Evolutionary conservation across 2,113 vertebrate species (phyloP), one percentile per base, ranked within the genome.

Genomic region (Oxygymnocypris stewartii): DNA sequence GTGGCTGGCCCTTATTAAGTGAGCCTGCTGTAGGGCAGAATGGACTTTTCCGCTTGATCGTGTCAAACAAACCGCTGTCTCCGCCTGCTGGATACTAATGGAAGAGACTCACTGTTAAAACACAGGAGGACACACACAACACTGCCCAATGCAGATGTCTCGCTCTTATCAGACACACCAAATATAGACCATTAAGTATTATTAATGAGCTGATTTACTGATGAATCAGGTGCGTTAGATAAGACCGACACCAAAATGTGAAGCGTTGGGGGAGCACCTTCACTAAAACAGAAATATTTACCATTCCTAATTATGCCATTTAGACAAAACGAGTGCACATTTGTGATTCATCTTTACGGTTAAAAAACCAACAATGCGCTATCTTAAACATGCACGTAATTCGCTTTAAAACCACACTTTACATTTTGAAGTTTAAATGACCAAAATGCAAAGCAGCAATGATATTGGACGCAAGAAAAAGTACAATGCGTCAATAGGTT

Each of bases 21-120:
- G 35, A 40, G 8, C 7, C 71, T 78, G 2, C 35, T 35, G 1
- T 13, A 71, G 9, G 10, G 40, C 31, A n/a, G 35, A 57, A 23
- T 12, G 51, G 23, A 23, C 13, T 28, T 54, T 5, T 20, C 47
- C 13, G 10, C 4, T 75, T 74, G 20, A 16, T 71, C 11, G 4
- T 84, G 87, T 95, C 51, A 80, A 88, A 91, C 92, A 93, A 95
- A 93, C 90, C 92, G 91, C 93, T 94, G 96, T 92, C 95, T 94
- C 96, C 97, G 96, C 95, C 97, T 98, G 92, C 95, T 96, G 97
- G 94, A n/a, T 65, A 35, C 25, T 65, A 9, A 69, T 25, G 61
- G 40, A 40, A 59, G 79, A 6, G 18, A 14, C 16, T 54, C 28
- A 23, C 6, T 59, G 77, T 79, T 59, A 7, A 40, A 79, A 57